Conservation (phyloP, 64 coral and sea anemone species). For the Pachyseris speciosa region DNA sequence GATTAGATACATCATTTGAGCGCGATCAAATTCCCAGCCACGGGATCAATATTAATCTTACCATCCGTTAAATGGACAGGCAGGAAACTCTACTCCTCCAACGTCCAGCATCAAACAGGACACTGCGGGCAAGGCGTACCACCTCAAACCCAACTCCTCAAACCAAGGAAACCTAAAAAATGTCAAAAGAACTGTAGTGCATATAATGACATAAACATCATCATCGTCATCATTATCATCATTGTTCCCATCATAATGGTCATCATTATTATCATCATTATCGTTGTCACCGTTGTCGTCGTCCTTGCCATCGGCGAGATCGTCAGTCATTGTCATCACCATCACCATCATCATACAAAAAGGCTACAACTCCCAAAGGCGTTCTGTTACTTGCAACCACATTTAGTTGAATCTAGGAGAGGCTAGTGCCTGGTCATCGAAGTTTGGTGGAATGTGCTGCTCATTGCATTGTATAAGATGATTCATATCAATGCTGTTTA, state of each 20-base stretch:
- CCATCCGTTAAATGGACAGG: slow-evolving; percentile 94
- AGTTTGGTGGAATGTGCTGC: too few relatives aligned
- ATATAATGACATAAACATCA: neutral
- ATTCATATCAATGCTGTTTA: too few relatives aligned
- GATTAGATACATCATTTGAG: too few relatives aligned
- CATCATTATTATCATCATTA: neutral
- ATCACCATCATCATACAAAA: neutral
- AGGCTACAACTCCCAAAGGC: too few relatives aligned
- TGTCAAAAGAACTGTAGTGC: too few relatives aligned
- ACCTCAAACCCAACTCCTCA: slow-evolving; percentile 85
- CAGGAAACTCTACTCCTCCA: slow-evolving; percentile 92
- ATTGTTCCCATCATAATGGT: neutral
- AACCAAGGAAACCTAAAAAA: slow-evolving; percentile 75
- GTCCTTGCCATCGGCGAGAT: too few relatives aligned
- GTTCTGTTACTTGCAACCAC: neutral
- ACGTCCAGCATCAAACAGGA: slow-evolving; percentile 81
- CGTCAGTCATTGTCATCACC: too few relatives aligned
- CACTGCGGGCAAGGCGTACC: slow-evolving; percentile 91
- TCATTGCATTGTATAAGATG: too few relatives aligned
- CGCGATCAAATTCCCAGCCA: too few relatives aligned
- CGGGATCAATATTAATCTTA: too few relatives aligned
- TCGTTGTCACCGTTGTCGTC: neutral
- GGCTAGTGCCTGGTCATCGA: too few relatives aligned
- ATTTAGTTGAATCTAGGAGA: too few relatives aligned
- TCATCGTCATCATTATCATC: neutral